These are phyloP conservation scores for Elgonia sp. DNA, from an alignment of 2,888 invertebrate species.

Conservation along the genomic window DNA sequence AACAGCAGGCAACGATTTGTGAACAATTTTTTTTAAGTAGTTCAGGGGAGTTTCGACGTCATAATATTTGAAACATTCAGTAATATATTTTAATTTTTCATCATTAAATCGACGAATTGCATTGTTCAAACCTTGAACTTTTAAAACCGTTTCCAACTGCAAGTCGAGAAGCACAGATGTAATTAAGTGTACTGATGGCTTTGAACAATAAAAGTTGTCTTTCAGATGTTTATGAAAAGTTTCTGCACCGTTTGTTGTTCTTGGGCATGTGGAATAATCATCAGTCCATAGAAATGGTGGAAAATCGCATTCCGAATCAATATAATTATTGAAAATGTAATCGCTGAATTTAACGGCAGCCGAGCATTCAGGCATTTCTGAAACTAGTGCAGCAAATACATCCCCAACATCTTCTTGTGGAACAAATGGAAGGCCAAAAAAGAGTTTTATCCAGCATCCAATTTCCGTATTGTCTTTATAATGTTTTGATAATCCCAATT, in stretches of 20 bases:
- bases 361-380: conserved; percentile 3
- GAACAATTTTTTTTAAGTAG: conserved; percentile 4
- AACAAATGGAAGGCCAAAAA: conserved; percentile 20
- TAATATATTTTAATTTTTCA: neutral
- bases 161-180: neutral
- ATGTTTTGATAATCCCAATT: neutral
- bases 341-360: neutral
- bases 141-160: conserved; percentile 4
- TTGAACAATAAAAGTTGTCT: conserved; percentile 24
- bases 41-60: neutral
- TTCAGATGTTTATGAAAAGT: conserved; percentile 19
- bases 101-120: neutral
- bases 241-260: conserved; percentile 20
- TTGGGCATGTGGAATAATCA: neutral
- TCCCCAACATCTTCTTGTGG: neutral
- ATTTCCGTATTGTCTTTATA: conserved; percentile 15
- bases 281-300: conserved; percentile 13
- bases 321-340: conserved; percentile 12
- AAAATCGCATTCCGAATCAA: neutral
- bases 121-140: conserved; percentile 1
- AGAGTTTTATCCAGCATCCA: conserved; percentile 16
- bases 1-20: conserved; percentile 8
- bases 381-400: neutral
- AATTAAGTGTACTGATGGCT: conserved; percentile 18
- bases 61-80: neutral